Conservation (phyloP, 2,113 vertebrate species). For the Nansenia antarctica region DNA sequence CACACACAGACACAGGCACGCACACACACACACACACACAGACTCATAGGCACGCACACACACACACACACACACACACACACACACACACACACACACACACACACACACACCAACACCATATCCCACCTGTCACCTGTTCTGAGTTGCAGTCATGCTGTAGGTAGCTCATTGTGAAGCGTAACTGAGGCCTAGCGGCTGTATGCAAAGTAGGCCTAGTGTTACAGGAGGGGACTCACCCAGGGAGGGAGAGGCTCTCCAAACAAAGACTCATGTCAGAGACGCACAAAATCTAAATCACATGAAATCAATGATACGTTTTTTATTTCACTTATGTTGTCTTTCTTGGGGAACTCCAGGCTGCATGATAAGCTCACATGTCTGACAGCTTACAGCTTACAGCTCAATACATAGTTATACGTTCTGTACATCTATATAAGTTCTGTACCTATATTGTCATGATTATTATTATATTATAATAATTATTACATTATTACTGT, state of each 20-base stretch:
- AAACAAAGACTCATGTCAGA: slow-evolving; percentile 20
- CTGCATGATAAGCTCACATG: not conserved
- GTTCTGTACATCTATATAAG: not conserved
- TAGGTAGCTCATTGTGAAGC: slow-evolving; percentile 32
- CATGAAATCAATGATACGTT: not conserved
- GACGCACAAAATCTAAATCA: not conserved
- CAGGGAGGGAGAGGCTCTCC: slow-evolving; percentile 6
- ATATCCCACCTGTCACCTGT: slow-evolving; percentile 33
- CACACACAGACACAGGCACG: slow-evolving; percentile 3
- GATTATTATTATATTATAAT: not conserved
- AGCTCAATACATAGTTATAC: too few species aligned
- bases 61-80: slow-evolving; percentile 8
- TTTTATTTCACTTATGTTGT: not conserved
- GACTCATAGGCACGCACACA: not conserved
- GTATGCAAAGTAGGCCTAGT: slow-evolving; percentile 46
- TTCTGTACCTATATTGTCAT: not conserved
- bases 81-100: slow-evolving; percentile 6
- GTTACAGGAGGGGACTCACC: not conserved
- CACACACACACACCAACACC: not conserved
- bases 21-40: slow-evolving; percentile 1
- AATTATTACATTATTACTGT: not conserved
- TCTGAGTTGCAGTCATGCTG: slow-evolving; percentile 1
- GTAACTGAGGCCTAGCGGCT: slow-evolving; percentile 19
- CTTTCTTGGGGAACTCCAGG: not conserved
- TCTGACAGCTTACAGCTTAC: not conserved